Base-by-base conservation (phyloP, 2,888 invertebrate species). In the Anthoptus insignis region DNA sequence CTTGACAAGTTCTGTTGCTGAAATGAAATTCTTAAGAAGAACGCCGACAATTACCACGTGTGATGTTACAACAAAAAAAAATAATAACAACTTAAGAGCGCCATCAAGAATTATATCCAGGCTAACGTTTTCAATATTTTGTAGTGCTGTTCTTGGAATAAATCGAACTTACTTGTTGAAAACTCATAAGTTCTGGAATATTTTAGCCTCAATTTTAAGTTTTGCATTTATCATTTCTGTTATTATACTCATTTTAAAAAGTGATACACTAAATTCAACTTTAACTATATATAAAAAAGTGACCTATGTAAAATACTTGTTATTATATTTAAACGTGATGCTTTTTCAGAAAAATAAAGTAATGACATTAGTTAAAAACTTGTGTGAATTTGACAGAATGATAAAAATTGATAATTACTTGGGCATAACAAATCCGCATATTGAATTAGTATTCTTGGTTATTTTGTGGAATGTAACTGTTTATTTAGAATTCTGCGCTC, bases 331-430 rank as follows among this genome's bases (percentile, higher is more conserved):
- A 0, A 72, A 73, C 7, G 76, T 82, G 2, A 56, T 81, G 13
- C 65, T 81, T 1, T 59, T 80, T 0, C 76, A 77, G 8, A 82
- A 79, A 50, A 76, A 68, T 3, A 78, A 76, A n/a, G 63, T 85
- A 2, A 56, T 63, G 6, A 76, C 72, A 0, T 78, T 86, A 2
- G 80, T 87, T 14, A 65, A 74, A 22, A 79, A 83, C 45, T 60
- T 89, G 0, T 74, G 74, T 24, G 69, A 66, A 1, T 85, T 87
- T 32, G 89, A 89, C 65, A 72, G 78, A n/a, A 70, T 67, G 2
- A 67, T 89, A 11, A 84, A 87, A 21, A 81, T 89, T 21, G 70
- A 70, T 37, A 75, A 80, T 49, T 75, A 85, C 32, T 68, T 79
- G 5, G 27, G 67, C 0, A 60, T 78, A 8, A 77, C 78, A 0